These are phyloP conservation scores for Acrossocheilus fasciatus DNA, from an alignment of 2,797 vertebrate species.

Conservation along the genomic window DNA sequence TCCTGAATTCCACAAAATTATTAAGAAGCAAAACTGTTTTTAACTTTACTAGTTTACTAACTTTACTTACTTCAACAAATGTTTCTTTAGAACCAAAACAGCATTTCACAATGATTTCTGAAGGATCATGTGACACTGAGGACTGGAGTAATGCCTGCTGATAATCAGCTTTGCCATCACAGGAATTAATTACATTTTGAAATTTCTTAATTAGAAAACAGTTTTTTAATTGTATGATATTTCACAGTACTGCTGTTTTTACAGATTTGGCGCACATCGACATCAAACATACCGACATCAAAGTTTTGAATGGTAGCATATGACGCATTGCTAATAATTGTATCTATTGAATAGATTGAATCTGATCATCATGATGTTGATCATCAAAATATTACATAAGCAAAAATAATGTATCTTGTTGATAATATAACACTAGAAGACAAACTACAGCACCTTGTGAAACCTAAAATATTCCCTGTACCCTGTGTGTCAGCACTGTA, in stretches of 20 bases:
- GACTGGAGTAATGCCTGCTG: background rate
- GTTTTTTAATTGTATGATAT: background rate
- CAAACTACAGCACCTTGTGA: background rate
- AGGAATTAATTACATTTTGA: background rate
- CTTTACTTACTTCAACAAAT: too few species aligned
- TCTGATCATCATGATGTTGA: background rate
- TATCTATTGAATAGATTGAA: background rate
- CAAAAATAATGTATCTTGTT: background rate
- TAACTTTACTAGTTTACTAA: too few species aligned
- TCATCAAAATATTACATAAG: background rate
- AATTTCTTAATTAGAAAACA: background rate
- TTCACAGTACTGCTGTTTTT: background rate
- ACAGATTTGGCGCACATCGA: background rate
- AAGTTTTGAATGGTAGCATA: background rate
- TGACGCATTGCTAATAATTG: background rate
- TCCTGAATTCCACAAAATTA: too few species aligned
- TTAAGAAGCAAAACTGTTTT: too few species aligned
- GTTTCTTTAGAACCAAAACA: too few species aligned
- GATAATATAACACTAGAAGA: background rate
- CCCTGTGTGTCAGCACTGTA: background rate
- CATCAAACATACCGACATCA: background rate
- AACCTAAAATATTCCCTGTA: background rate
- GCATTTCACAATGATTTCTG: too few species aligned
- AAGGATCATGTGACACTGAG: background rate
- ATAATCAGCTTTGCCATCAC: background rate